These are phyloP conservation scores for Cynodonichthys magdalenae DNA, from an alignment of 2,797 vertebrate species.

Conservation along the genomic window DNA sequence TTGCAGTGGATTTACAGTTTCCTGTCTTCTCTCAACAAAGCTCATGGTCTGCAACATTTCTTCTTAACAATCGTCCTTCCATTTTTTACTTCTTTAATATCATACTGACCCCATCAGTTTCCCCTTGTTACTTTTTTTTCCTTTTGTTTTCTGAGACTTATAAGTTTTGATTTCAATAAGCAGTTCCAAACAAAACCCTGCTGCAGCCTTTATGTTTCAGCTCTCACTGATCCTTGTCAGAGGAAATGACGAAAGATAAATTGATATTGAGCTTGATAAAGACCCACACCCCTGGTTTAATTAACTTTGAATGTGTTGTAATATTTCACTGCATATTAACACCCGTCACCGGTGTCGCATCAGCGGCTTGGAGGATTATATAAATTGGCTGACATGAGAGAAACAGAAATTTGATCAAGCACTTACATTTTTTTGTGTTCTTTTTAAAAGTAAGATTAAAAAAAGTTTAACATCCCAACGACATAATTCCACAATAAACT, in stretches of 20 bases:
- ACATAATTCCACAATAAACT: neutral
- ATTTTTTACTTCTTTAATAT: conserved; percentile 1
- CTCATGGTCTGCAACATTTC: conserved; percentile 22
- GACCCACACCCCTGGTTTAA: conserved; percentile 46
- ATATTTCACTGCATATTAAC: conserved; percentile 54
- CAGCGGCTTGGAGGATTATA: conserved; percentile 31
- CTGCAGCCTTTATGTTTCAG: conserved; percentile 8
- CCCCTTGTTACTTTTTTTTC: conserved; percentile 5
- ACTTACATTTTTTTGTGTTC: conserved; percentile 13
- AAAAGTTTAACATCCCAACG: neutral
- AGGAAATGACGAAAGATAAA: conserved; percentile 43
- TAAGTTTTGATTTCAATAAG: conserved; percentile 35
- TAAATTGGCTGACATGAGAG: conserved; percentile 36
- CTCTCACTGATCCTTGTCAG: conserved; percentile 31
- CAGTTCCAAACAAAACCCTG: conserved; percentile 24
- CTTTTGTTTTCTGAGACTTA: neutral
- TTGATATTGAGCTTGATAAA: conserved; percentile 55
- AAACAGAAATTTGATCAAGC: conserved; percentile 43
- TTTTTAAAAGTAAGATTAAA: conserved; percentile 3
- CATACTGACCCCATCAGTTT: conserved; percentile 2
- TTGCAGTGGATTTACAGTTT: conserved; percentile 42
- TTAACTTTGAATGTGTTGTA: conserved; percentile 45
- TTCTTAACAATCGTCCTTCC: neutral
- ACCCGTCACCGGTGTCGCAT: conserved; percentile 34
- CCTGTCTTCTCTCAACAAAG: conserved; percentile 24